These are phyloP conservation scores for Pelvicachromis taeniatus DNA, from an alignment of 2,113 vertebrate genomes.

Conservation along the genomic window DNA sequence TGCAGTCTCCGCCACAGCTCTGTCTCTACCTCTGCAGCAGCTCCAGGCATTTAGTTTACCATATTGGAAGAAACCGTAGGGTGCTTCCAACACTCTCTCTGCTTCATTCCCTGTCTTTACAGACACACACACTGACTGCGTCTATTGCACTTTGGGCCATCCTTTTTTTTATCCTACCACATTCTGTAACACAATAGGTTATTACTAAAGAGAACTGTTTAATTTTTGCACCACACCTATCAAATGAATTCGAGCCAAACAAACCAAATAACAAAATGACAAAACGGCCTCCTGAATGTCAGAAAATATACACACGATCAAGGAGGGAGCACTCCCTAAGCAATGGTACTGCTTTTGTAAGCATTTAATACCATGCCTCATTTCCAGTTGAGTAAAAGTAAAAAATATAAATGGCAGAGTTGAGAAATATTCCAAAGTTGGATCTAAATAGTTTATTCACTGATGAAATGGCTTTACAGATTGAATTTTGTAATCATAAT, in stretches of 20 bases:
- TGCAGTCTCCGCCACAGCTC: not conserved
- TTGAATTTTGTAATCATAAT: not conserved
- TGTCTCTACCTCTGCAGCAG: not conserved
- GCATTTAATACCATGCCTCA: not conserved
- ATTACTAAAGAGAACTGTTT: not conserved
- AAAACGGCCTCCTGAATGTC: not conserved
- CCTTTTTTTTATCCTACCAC: not conserved
- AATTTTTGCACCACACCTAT: not conserved
- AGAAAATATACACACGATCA: not conserved
- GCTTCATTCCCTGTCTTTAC: not conserved
- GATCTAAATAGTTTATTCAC: not conserved
- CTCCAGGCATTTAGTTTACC: conserved; percentile 8
- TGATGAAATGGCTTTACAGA: not conserved
- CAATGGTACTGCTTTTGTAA: not conserved
- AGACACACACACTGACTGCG: not conserved
- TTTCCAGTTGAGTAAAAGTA: not conserved
- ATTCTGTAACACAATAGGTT: not conserved
- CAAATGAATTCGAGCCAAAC: not conserved
- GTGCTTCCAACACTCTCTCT: not conserved
- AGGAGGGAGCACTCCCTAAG: not conserved
- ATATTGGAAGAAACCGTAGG: conserved; percentile 23
- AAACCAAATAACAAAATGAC: not conserved
- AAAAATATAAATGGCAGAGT: not conserved
- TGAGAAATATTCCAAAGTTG: not conserved
- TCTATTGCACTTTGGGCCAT: not conserved